Percentiles rank a stretch among this genome's conserved stretches.
phyloP scores from a whole-genome alignment of 2,797 vertebrate species.

The Graptemys geographica region DNA sequence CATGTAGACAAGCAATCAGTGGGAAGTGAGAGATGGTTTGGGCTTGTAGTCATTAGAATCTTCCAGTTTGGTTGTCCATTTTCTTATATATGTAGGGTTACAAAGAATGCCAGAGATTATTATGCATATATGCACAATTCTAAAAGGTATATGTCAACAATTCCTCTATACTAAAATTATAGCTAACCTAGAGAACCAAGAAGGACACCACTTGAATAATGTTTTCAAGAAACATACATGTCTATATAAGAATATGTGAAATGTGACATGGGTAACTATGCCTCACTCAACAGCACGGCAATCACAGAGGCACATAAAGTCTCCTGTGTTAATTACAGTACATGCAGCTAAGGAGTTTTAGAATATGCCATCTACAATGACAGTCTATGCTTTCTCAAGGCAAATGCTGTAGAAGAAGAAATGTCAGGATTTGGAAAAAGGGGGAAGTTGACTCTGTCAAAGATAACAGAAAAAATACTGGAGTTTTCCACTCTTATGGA shows the following conservation, averaged over 20 bases:
- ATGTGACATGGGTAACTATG: neutral
- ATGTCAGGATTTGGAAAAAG: neutral
- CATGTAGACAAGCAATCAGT: constrained; percentile 36
- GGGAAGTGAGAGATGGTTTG: constrained; percentile 29
- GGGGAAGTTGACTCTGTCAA: fast-evolving
- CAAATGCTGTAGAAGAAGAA: too few species aligned
- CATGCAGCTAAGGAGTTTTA: too few species aligned
- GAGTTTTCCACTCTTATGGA: too few species aligned
- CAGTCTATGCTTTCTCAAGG: too few species aligned
- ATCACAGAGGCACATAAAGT: neutral
- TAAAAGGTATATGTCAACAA: too few species aligned
- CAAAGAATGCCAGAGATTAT: neutral
- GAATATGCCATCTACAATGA: too few species aligned
- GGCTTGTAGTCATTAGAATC: constrained; percentile 8
- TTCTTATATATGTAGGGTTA: neutral
- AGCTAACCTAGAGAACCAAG: too few species aligned
- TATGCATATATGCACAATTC: too few species aligned
- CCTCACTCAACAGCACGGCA: too few species aligned
- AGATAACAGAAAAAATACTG: neutral
- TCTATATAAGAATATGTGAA: neutral
- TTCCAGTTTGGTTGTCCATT: neutral
- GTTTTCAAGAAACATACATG: neutral
- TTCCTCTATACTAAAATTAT: too few species aligned
- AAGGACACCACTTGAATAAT: fast-evolving
- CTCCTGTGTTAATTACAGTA: neutral